Percentiles rank a stretch among this genome's conserved stretches.
These are phyloP conservation scores for Agonopterix heracliana DNA, from an alignment of 2,888 invertebrate species.

Conservation along the genomic window DNA sequence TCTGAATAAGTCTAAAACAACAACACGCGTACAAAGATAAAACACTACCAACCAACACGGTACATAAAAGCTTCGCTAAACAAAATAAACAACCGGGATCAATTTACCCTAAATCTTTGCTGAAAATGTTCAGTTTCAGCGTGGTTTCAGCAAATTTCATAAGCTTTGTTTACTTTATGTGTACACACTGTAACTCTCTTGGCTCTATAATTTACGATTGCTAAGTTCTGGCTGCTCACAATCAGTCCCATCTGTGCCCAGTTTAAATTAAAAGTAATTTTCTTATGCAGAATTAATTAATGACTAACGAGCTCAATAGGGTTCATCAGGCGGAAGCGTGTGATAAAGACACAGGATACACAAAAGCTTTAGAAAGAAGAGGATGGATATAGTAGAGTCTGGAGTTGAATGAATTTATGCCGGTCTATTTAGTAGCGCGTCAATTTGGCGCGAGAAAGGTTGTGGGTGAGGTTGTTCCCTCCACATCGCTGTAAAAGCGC, in stretches of 20 bases:
- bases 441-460: slow-evolving; percentile 72
- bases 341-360: slow-evolving; percentile 32
- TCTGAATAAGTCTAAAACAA: too few species aligned
- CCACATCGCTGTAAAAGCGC: slow-evolving; percentile 39
- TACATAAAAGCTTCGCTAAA: not conserved
- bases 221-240: slow-evolving; percentile 12
- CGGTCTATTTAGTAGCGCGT: slow-evolving; percentile 73
- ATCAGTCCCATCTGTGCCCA: slow-evolving; percentile 61
- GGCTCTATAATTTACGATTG: too few species aligned
- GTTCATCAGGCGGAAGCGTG: slow-evolving; percentile 72
- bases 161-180: not conserved
- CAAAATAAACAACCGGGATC: not conserved
- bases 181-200: too few species aligned
- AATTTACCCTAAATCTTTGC: not conserved
- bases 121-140: not conserved
- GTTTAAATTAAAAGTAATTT: slow-evolving; percentile 75
- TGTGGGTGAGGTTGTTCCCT: slow-evolving; percentile 32
- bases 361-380: slow-evolving; percentile 24
- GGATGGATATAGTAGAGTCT: slow-evolving; percentile 41
- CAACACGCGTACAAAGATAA: too few species aligned
- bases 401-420: slow-evolving; percentile 75
- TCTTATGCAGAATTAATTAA: slow-evolving; percentile 77
- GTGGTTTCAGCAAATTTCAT: not conserved
- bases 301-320: slow-evolving; percentile 76
- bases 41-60: too few species aligned